Conservation (phyloP, 1,140 invertebrate species). For the Laupala kohalensis region DNA sequence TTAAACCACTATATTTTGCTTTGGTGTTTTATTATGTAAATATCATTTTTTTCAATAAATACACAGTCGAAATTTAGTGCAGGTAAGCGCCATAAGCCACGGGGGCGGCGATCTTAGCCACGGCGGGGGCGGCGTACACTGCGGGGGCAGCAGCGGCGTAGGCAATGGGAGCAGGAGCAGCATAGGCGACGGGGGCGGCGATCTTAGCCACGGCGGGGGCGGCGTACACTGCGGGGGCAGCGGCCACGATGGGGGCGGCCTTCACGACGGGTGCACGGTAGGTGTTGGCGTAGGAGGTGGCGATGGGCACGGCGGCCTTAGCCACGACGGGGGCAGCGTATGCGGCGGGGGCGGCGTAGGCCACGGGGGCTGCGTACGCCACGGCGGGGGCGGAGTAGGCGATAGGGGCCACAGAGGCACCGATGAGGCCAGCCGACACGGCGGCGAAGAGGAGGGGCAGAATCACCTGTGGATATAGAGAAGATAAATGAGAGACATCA, state of each 20-base stretch:
- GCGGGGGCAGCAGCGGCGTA: neutral
- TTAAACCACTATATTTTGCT: too few relatives aligned
- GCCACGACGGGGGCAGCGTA: conserved; percentile 20
- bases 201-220: neutral
- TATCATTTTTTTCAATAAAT: neutral
- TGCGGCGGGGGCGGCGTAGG: neutral
- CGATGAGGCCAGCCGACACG: conserved; percentile 9
- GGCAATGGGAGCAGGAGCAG: too few relatives aligned
- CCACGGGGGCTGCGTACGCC: neutral
- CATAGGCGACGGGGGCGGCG: conserved; percentile 15
- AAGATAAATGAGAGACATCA: too few relatives aligned
- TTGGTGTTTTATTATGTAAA: neutral
- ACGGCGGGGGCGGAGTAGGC: conserved; percentile 2
- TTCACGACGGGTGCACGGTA: conserved; percentile 18
- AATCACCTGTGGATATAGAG: neutral
- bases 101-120: neutral
- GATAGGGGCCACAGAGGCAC: neutral
- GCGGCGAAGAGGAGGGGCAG: conserved; percentile 9
- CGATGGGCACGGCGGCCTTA: conserved; percentile 8
- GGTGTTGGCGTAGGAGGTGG: neutral
- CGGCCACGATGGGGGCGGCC: conserved; percentile 2
- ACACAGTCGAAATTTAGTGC: neutral
- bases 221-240: neutral
- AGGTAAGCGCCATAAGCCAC: conserved; percentile 13
- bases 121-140: neutral